Conservation (phyloP, 2,113 vertebrate species). For the Oryzias javanicus region DNA sequence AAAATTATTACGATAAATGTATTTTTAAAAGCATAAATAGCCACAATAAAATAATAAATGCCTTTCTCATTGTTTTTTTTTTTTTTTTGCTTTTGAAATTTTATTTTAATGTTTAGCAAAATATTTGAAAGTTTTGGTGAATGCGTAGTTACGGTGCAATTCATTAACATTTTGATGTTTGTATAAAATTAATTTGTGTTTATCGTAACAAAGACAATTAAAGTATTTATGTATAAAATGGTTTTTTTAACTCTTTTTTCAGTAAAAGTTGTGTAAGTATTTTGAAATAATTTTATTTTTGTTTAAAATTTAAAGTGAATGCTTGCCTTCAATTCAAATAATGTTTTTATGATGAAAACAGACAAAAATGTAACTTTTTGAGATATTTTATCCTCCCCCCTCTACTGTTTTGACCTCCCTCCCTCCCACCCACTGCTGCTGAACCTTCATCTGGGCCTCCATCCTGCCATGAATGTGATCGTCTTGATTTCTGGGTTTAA, state of each 20-base stretch:
- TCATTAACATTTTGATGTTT: too few relatives aligned
- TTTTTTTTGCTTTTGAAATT: background rate
- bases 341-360: background rate
- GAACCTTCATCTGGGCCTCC: constrained; percentile 13
- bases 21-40: background rate
- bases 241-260: too few relatives aligned
- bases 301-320: too few relatives aligned
- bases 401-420: constrained; percentile 13
- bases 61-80: background rate
- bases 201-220: too few relatives aligned
- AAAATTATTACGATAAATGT: background rate
- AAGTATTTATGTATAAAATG: too few relatives aligned
- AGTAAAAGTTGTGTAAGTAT: too few relatives aligned
- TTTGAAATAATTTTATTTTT: too few relatives aligned
- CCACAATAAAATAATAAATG: background rate
- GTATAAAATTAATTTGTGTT: too few relatives aligned
- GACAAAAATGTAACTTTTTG: background rate
- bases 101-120: too few relatives aligned
- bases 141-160: too few relatives aligned
- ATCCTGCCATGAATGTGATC: constrained; percentile 16
- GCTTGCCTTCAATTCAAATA: too few relatives aligned
- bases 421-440: constrained; percentile 1
- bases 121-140: too few relatives aligned
- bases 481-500: constrained; percentile 35
- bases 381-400: constrained; percentile 1